A percentile compares a stretch with the other conserved stretches of the same genome.
Evolutionary conservation across 1,140 invertebrate species (phyloP).

Genomic region (Pteromalus puparum): DNA sequence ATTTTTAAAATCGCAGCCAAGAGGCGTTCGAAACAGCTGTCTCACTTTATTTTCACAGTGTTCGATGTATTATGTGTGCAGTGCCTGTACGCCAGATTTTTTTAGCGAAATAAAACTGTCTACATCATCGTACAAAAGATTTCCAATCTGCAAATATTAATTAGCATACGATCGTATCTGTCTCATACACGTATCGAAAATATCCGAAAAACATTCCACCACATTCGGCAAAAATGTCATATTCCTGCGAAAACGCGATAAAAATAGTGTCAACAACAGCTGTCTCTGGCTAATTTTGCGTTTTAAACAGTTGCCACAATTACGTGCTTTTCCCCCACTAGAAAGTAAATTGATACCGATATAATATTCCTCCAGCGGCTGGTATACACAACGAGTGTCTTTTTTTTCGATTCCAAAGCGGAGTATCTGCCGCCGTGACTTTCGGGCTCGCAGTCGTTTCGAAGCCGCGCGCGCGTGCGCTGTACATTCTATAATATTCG

Average conservation of each 20-base stretch:
- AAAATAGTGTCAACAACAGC: background rate
- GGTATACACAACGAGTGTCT: background rate
- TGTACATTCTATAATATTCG: background rate
- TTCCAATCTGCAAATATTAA: too few relatives aligned
- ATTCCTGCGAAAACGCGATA: background rate
- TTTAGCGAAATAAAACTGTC: too few relatives aligned
- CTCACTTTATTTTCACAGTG: too few relatives aligned
- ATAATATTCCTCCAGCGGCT: background rate
- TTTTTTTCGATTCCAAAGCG: background rate
- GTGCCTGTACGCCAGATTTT: too few relatives aligned
- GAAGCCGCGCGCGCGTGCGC: background rate
- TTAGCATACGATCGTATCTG: too few relatives aligned
- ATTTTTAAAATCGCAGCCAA: background rate
- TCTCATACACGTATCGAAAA: too few relatives aligned
- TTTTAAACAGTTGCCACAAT: background rate
- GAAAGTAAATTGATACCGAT: conserved; percentile 27
- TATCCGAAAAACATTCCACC: too few relatives aligned
- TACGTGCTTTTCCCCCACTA: background rate
- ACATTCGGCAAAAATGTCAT: too few relatives aligned
- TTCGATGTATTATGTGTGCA: too few relatives aligned
- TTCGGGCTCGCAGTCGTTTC: conserved; percentile 5
- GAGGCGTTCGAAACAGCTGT: too few relatives aligned
- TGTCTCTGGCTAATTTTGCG: background rate
- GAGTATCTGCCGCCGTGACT: background rate
- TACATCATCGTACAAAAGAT: too few relatives aligned